Base-by-base conservation (phyloP, 1,140 invertebrate species). In the Amphibalanus amphitrite region DNA sequence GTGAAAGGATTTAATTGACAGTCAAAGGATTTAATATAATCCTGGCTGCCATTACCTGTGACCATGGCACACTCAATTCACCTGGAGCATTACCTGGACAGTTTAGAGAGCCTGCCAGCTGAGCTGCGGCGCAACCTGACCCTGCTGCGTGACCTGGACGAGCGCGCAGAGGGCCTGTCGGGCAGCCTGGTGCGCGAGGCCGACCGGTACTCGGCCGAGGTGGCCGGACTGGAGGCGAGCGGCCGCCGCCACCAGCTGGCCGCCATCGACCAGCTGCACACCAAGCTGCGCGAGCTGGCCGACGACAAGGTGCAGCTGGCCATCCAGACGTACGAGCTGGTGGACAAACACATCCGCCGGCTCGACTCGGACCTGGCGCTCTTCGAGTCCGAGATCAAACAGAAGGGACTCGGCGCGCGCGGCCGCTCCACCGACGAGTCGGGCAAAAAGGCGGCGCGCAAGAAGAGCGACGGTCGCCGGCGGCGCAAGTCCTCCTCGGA, bases 241-340 rank as follows among this genome's bases (percentile, higher is more conserved):
- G 89, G 92, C 72, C 88, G 89, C 74, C 90, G 90, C 75, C 90
- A 95, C 77, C 86, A 90, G 71, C 83, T 95, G 59, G 85, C 87
- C 73, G 88, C 90, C 71, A 96, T 97, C 72, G 76, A 93, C 78
- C 87, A 86, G 74, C 81, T 91, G 33, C 95, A 93, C 77, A 91
- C 91, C 75, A 93, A 94, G 80, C 91, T 92, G 23, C 93, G 93
- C 79, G 92, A 93, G 78, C 93, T 92, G 79, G 93, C 93, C 0
- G 95, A 98, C 80, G 95, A 97, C 77, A 98, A 98, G 84, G 93
- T 97, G 23, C 93, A 97, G 79, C 82, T 98, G 72, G 94, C 95
- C 0, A 97, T 97, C 81, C 95, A 98, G 81, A 98, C 95, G 0
- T 98, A 98, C 80, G 95, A 98, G 83, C 83, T 98, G 79, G 95